Evolutionary conservation across 2,797 vertebrate species (phyloP), one percentile per base, ranked within the genome.

Genomic region (Aratinga solstitialis): DNA sequence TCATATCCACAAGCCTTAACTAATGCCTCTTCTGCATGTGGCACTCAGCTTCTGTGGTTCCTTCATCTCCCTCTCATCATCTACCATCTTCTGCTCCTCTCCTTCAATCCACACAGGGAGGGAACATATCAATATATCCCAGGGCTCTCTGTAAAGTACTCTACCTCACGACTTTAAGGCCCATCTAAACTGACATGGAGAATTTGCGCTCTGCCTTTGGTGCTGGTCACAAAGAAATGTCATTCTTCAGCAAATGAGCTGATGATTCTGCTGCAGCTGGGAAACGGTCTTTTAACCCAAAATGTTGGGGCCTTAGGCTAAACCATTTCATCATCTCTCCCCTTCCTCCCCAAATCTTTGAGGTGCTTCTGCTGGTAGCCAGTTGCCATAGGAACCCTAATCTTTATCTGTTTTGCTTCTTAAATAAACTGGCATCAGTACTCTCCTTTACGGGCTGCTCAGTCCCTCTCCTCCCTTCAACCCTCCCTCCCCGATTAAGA

Each of bases 341-440:
- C 13, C 65, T 67, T 83, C 59, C 67, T 51, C 85, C 78, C 96
- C 95, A 97, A 92, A 95, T 90, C 74, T 85, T 96, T 79, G 67
- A 91, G 93, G 94, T 74, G 71, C 74, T 85, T 95, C 65, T 81
- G 80, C 97, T 76, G 65, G 89, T 65, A 94, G 94, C 80, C 89
- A 78, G 97, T 98, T 97, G 97, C 95, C 97, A 98, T 98, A 96
- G 98, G 95, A 97, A 98, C 97, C 71, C 81, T 97, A 97, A 98
- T 98, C 97, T 97, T 98, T 90, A 93, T 98, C 95, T 96, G 77
- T 75, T 95, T 94, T 94, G 34, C 97, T 95, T 95, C 88, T 94
- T 96, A 94, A 98, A 97, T 93, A 93, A 94, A 73, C 79, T 81
- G 81, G 73, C 81, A 95, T 84, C 89, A 66, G 61, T 94, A 84